These are phyloP conservation scores for Cyclophora albipunctata DNA, from an alignment of 2,888 invertebrate genomes.

Conservation along the genomic window DNA sequence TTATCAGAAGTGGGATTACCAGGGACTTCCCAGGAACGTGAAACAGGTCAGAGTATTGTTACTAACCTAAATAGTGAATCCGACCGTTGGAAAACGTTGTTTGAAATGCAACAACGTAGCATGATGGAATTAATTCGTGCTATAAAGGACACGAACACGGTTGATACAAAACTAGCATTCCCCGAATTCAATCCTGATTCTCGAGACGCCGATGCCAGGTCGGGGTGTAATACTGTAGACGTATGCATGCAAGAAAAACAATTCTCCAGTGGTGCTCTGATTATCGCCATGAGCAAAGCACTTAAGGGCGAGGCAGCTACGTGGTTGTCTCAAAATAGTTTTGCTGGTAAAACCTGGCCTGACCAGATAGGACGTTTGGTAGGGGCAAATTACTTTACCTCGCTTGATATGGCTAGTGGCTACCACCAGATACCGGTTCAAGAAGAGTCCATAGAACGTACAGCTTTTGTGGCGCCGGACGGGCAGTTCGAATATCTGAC, in stretches of 20 bases:
- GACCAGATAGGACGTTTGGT: constrained; percentile 2
- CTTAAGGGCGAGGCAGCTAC: too few species aligned
- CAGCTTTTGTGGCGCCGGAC: constrained; percentile 17
- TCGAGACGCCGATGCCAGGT: too few species aligned
- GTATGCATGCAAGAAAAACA: too few species aligned
- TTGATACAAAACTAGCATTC: too few species aligned
- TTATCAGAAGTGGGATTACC: constrained; percentile 5
- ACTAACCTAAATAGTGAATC: not conserved
- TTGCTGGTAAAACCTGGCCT: not conserved
- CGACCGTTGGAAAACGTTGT: constrained; percentile 2
- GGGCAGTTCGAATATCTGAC: constrained; percentile 16
- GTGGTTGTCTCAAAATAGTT: too few species aligned
- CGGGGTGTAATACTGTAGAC: too few species aligned
- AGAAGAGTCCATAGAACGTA: constrained; percentile 10
- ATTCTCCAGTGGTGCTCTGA: too few species aligned
- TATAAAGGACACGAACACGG: too few species aligned
- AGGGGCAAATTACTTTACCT: constrained; percentile 16
- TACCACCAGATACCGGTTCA: constrained; percentile 23
- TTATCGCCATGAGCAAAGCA: too few species aligned
- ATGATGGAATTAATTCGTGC: constrained; percentile 2
- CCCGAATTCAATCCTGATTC: too few species aligned
- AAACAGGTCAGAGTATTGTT: constrained; percentile 3
- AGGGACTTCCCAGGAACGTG: not conserved
- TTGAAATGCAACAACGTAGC: constrained; percentile 3
- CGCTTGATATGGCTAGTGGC: constrained; percentile 23